These are phyloP conservation scores for Cyrtodaria siliqua DNA, from an alignment of 2,888 invertebrate genomes.

Conservation along the genomic window DNA sequence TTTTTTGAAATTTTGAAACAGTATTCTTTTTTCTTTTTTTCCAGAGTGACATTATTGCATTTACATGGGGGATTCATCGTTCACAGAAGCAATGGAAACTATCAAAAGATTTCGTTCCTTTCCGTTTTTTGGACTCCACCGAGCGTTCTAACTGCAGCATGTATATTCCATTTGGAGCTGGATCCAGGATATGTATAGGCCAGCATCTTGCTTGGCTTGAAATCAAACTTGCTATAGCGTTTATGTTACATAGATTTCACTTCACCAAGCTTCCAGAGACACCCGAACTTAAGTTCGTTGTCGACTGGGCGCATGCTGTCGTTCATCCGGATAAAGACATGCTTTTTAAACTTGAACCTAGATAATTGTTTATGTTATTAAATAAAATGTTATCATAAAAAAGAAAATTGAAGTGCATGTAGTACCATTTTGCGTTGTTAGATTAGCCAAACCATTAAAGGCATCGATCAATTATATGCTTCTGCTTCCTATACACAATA, in stretches of 20 bases:
- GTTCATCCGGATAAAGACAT: constrained; percentile 72
- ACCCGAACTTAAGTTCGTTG: constrained; percentile 64
- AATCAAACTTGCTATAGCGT: constrained; percentile 65
- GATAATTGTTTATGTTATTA: constrained; percentile 5
- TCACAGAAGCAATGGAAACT: constrained; percentile 57
- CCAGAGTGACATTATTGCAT: constrained; percentile 70
- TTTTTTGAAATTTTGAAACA: no score
- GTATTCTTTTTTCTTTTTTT: constrained; percentile 11
- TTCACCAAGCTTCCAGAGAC: constrained; percentile 60
- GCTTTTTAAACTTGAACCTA: constrained; percentile 46
- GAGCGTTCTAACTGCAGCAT: constrained; percentile 37
- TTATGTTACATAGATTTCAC: constrained; percentile 62
- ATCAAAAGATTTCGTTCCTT: constrained; percentile 65
- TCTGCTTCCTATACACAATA: no score
- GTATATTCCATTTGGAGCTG: constrained; percentile 75
- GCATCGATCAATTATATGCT: no score
- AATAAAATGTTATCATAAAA: no score
- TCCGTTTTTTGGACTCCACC: constrained; percentile 54
- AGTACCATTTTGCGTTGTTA: no score
- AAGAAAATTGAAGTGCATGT: no score
- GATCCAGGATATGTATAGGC: constrained; percentile 73
- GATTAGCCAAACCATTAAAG: no score
- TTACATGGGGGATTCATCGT: constrained; percentile 75
- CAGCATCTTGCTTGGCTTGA: constrained; percentile 73
- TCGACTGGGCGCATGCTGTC: constrained; percentile 75